phyloP scores from a whole-genome alignment of 2,888 invertebrate genomes.

The Neoascia interrupta region DNA sequence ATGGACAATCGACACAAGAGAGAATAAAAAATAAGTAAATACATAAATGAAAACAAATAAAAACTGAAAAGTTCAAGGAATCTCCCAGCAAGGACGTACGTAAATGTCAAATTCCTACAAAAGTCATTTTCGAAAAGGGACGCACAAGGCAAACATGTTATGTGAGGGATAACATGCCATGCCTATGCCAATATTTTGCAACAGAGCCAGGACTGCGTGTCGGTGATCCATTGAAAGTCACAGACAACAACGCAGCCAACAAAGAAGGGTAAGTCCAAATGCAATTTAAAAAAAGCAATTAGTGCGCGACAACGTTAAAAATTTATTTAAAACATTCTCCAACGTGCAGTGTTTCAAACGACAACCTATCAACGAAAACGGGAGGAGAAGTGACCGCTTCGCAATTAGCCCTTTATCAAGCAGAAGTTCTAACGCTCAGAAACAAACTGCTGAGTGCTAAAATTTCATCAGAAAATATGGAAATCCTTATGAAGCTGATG shows the following conservation, averaged over 20 bases:
- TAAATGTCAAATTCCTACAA: slow-evolving; percentile 61
- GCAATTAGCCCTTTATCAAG: slow-evolving; percentile 73
- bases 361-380: slow-evolving; percentile 27
- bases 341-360: slow-evolving; percentile 6
- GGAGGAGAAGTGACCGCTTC: slow-evolving; percentile 72
- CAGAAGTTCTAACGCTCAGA: slow-evolving; percentile 76
- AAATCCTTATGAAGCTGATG: slow-evolving; percentile 74
- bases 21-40: slow-evolving; percentile 25
- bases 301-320: neutral
- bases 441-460: slow-evolving; percentile 73
- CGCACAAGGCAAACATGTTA: slow-evolving; percentile 55
- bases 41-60: slow-evolving; percentile 14
- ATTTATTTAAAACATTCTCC: neutral
- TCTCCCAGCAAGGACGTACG: slow-evolving; percentile 51
- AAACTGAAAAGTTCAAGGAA: slow-evolving; percentile 59
- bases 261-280: slow-evolving; percentile 33
- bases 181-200: slow-evolving; percentile 73
- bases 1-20: too few species aligned
- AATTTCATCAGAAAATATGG: slow-evolving; percentile 74
- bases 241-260: slow-evolving; percentile 52
- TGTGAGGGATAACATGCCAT: slow-evolving; percentile 71
- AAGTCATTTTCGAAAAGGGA: slow-evolving; percentile 56
- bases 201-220: slow-evolving; percentile 55
- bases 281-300: slow-evolving; percentile 14
- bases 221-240: slow-evolving; percentile 52